Base-by-base conservation (phyloP, 2,888 invertebrate genomes). In the Tupiocoris notatus region DNA sequence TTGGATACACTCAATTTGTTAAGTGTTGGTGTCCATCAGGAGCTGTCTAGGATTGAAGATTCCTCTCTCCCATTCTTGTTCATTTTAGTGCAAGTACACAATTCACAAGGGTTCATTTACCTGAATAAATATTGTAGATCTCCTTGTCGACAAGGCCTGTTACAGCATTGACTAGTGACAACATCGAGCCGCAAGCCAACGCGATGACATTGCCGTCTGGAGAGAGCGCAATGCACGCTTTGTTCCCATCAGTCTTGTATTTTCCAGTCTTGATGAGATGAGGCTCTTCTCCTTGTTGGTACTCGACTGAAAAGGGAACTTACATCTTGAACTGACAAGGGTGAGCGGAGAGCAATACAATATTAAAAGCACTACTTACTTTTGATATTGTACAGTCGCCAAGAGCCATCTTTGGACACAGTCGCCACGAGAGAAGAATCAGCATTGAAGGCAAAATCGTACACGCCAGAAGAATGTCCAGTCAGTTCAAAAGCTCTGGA, bases 401-500 rank as follows among this genome's bases (percentile, higher is more conserved):
- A 95, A 78, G 91, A 91, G 81, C 93, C 92, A 85, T 95, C 94
- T 85, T 93, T 94, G 22, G 94, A 94, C 79, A 94, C 90, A 0
- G 94, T 92, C 2, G 90, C 93, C 86, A 94, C 90, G 82, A 91
- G 89, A 67, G 92, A 90, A 1, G 93, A 91, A 83, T 94, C 93
- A 22, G 89, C 89, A 81, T 91, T 93, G 83, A 95, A 95, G 74
- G 89, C 90, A 80, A 95, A 90, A 83, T 91, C 90, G 82, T 90
- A 90, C 25, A 96, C 88, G 3, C 92, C 93, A 0, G 94, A 92
- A 18, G 88, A 87, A 83, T 95, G 95, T 0, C 94, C 95, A 58
- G 89, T 89, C 77, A 95, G 85, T 83, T 93, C 92, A 84, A 90
- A 95, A 0, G 92, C 93, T 81, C 91, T 88, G 62, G 87, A 86